Conservation (phyloP, 2,113 vertebrate species). For the Onychostruthus taczanowskii region DNA sequence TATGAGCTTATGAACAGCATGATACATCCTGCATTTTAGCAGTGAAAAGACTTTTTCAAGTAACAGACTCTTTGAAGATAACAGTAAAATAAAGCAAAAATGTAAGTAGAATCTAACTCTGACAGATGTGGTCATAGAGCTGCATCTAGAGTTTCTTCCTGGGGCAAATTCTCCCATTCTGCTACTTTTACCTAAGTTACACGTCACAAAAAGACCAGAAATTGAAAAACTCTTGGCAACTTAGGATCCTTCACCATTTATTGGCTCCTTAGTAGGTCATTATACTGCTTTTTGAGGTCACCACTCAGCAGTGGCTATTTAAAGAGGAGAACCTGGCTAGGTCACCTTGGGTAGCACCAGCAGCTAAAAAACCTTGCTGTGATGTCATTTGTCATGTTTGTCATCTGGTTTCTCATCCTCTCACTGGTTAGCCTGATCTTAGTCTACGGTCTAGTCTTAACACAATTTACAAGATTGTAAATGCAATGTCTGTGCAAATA, state of each 20-base stretch:
- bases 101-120: not conserved
- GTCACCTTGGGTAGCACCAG: not conserved
- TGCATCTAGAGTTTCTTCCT: not conserved
- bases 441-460: not conserved
- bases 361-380: not conserved
- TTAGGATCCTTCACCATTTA: not conserved
- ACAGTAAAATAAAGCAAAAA: not conserved
- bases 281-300: not conserved
- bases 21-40: constrained; percentile 12
- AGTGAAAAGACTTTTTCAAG: not conserved
- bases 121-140: not conserved
- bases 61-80: not conserved
- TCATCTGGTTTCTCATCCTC: not conserved
- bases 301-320: not conserved
- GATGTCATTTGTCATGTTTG: not conserved
- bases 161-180: not conserved
- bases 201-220: not conserved
- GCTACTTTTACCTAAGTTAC: not conserved
- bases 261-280: not conserved
- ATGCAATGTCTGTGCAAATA: not conserved
- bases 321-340: not conserved
- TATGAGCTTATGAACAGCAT: not conserved
- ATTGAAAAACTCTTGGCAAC: not conserved
- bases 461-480: not conserved
- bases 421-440: not conserved